Conservation (phyloP, 1,140 invertebrate genomes). For the Drosophila bocki region DNA sequence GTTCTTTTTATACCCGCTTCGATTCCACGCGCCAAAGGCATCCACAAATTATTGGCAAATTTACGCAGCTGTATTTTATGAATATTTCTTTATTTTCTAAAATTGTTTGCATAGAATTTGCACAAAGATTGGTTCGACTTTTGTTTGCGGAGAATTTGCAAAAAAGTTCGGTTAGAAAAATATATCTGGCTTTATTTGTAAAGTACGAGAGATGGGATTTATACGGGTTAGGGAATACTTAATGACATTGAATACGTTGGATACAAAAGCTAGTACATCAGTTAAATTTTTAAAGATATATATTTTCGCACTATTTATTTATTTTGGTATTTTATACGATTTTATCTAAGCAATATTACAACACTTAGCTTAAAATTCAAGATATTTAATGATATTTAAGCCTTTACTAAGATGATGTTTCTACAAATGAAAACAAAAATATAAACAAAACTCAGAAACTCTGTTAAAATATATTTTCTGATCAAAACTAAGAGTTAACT, state of each 20-base stretch:
- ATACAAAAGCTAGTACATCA: too few relatives aligned
- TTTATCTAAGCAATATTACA: not conserved
- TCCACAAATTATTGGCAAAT: conserved; percentile 25
- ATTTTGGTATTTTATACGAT: not conserved
- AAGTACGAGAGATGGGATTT: conserved; percentile 4
- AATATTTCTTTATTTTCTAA: not conserved
- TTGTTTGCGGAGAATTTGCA: conserved; percentile 1
- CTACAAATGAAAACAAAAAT: too few relatives aligned
- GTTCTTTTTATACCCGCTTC: conserved; percentile 40
- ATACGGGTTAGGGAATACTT: not conserved
- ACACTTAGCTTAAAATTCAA: too few relatives aligned
- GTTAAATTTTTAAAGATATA: too few relatives aligned
- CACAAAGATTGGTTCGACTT: conserved; percentile 8
- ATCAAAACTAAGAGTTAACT: too few relatives aligned
- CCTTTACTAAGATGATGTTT: too few relatives aligned
- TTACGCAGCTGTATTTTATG: conserved; percentile 28
- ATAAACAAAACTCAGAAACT: too few relatives aligned
- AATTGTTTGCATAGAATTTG: conserved; percentile 25
- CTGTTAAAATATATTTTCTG: too few relatives aligned
- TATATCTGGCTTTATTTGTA: not conserved
- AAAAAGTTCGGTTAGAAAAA: not conserved
- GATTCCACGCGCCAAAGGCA: not conserved
- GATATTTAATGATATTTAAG: too few relatives aligned
- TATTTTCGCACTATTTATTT: not conserved
- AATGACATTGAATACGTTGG: not conserved